phyloP scores from a whole-genome alignment of 2,113 vertebrate species.

The Crotalus viridis region DNA sequence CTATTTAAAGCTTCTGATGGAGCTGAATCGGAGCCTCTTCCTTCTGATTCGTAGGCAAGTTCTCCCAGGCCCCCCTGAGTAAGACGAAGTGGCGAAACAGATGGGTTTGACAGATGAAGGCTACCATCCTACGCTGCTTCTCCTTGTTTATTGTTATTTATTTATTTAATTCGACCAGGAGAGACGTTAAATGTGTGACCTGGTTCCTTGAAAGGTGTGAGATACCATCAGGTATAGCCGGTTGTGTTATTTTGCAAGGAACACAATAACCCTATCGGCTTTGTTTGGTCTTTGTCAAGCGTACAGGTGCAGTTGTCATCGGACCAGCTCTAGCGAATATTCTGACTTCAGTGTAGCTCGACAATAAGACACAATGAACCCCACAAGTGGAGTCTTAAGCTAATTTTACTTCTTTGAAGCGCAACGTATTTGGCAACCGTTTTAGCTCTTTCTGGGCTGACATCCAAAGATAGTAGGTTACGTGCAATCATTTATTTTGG shows the following conservation, averaged over 20 bases:
- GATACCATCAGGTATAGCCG: conserved; percentile 51
- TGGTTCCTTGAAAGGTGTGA: conserved; percentile 47
- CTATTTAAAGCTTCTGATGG: conserved; percentile 55
- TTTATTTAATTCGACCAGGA: conserved; percentile 35
- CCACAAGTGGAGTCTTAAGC: not conserved
- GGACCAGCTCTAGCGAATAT: not conserved
- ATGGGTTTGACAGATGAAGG: conserved; percentile 66
- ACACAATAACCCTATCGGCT: not conserved
- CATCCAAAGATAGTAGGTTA: not conserved
- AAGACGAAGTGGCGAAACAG: conserved; percentile 50
- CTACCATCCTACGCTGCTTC: conserved; percentile 50
- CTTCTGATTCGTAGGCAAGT: conserved; percentile 59
- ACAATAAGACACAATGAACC: not conserved
- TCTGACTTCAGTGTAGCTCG: not conserved
- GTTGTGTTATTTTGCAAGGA: conserved; percentile 31
- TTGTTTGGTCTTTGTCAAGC: not conserved
- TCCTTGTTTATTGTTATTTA: conserved; percentile 10
- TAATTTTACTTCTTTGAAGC: no score
- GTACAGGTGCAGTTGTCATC: not conserved
- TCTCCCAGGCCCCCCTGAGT: conserved; percentile 54
- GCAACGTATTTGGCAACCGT: not conserved
- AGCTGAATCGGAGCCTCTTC: conserved; percentile 39
- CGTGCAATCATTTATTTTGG: not conserved
- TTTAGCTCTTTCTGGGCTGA: not conserved
- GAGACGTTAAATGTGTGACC: conserved; percentile 57